Base-by-base conservation (phyloP, 2,888 invertebrate genomes). In the Petrophora chlorosata region DNA sequence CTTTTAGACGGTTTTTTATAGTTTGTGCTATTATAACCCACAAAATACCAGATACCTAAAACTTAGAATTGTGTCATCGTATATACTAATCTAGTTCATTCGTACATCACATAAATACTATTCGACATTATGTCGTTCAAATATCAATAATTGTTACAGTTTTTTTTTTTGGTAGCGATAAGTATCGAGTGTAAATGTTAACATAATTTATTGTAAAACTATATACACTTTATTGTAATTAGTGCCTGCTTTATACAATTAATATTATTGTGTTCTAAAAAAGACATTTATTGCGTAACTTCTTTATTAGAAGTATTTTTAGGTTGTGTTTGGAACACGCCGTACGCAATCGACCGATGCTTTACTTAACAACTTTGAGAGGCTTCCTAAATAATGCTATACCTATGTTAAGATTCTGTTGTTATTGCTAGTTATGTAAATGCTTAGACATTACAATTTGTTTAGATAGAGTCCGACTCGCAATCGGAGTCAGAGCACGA, bases 181-280 rank as follows among this genome's bases (percentile, higher is more conserved):
- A 84, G 83, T 71, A 74, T 73, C 82, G 79, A 76, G 69, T 84
- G 79, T 87, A 85, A 82, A 84, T 54, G 82, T 83, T 84, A 83
- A 83, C 82, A 83, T 88, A 87, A 89, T 87, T 89, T 89, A 89
- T 89, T 89, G 77, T 87, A 85, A 79, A 84, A 81, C 77, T 72
- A 81, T 83, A 82, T 85, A 87, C 79, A 82, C 71, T 70, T 71
- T 82, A 83, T 14, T 86, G 84, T 84, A 72, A 76, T 86, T 89
- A 89, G 90, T 89, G 89, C 90, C 90, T 90, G 89, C 88, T 89
- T 88, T 75, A 82, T 77, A 82, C 82, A 74, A 80, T 78, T 63
- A 25, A 36, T 67, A 82, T 77, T 56, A 70, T 73, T 79, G 73
- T 79, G 76, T 81, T 83, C 76, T 78, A 78, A 73, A 83, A 83